Conservation (phyloP, 2,113 vertebrate genomes). For the Oxyura jamaicensis region DNA sequence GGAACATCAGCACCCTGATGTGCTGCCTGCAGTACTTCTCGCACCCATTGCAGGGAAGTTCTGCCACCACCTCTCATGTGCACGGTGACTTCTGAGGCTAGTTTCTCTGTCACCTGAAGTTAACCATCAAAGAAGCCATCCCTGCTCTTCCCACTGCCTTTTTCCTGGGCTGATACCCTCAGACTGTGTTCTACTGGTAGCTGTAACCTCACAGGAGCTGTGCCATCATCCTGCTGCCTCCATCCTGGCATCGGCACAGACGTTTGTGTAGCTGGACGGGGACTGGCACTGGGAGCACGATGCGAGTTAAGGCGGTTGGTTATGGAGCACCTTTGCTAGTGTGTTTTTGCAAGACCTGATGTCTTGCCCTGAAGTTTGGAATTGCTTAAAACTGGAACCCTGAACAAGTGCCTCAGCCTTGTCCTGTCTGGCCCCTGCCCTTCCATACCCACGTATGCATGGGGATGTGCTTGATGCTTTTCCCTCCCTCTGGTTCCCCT, state of each 20-base stretch:
- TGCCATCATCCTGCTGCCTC: background rate
- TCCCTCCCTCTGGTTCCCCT: background rate
- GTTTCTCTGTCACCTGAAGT: background rate
- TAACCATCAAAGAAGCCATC: background rate
- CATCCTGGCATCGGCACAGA: background rate
- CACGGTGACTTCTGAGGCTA: background rate
- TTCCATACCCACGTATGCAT: background rate
- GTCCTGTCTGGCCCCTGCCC: background rate
- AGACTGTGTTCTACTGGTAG: background rate
- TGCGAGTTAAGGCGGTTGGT: background rate
- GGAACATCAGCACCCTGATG: rapidly evolving
- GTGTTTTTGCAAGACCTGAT: background rate
- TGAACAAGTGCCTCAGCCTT: background rate
- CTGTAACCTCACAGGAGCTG: background rate
- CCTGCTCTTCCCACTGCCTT: background rate
- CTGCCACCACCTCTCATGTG: background rate
- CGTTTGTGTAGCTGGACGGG: background rate
- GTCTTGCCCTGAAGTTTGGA: background rate
- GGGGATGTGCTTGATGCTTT: background rate
- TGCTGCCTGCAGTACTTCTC: background rate
- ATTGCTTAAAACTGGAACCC: background rate
- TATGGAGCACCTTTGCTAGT: background rate
- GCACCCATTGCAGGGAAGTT: background rate
- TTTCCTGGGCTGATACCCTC: background rate
- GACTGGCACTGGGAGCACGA: background rate